A percentile compares a stretch with the other conserved stretches of the same genome.
phyloP scores from a whole-genome alignment of 2,113 vertebrate species.

The Indicator indicator region DNA sequence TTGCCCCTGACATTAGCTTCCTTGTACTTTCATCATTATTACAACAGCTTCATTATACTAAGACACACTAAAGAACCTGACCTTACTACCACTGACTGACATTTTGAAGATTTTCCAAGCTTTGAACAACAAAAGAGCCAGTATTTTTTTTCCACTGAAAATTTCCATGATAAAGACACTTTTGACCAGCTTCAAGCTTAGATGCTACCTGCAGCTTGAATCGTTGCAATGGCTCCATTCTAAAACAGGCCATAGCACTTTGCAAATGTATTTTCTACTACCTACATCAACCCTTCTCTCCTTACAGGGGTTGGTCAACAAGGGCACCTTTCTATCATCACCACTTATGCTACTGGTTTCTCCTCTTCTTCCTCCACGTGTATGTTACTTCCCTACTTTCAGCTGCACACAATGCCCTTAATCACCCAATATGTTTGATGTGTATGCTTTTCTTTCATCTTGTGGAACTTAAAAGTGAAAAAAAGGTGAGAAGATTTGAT shows the following conservation, averaged over 20 bases:
- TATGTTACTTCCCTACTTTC: not conserved
- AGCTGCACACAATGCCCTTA: not conserved
- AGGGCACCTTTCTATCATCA: not conserved
- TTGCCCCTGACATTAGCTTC: not conserved
- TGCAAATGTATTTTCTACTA: not conserved
- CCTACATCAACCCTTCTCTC: not conserved
- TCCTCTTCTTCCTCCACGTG: not conserved
- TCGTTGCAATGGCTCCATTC: not conserved
- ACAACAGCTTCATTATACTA: not conserved
- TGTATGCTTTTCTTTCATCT: not conserved
- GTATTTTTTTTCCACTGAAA: not conserved
- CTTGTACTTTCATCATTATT: not conserved
- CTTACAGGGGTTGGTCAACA: not conserved
- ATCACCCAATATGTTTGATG: not conserved
- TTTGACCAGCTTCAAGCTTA: not conserved
- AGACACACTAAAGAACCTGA: not conserved
- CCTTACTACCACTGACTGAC: not conserved
- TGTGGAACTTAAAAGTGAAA: not conserved
- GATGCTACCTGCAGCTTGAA: not conserved
- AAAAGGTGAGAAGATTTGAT: not conserved
- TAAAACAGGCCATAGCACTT: not conserved
- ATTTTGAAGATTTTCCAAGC: slow-evolving; percentile 21
- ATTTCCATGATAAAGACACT: not conserved
- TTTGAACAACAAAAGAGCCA: not conserved
- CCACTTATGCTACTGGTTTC: not conserved